Evolutionary conservation across 2,113 vertebrate genomes (phyloP), one percentile per base, ranked within the genome.

Genomic region (Upupa epops): DNA sequence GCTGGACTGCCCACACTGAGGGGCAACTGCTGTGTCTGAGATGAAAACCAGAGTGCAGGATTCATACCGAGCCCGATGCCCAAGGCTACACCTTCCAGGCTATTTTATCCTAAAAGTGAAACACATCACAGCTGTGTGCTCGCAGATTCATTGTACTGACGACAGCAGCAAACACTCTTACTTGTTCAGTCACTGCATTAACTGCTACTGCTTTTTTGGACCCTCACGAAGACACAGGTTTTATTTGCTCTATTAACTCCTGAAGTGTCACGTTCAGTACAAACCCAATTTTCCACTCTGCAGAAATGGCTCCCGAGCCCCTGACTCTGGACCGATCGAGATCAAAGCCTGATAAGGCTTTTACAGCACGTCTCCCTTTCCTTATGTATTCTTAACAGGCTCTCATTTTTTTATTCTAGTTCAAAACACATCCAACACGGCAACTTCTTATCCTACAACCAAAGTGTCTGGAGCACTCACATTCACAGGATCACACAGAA

Each of bases 161-260:
- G n/a, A 68, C 69, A 60, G 26, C 36, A 80, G 45, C 26, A 93
- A 89, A 91, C 56, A 42, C 8, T 51, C 26, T 26, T 42, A 42
- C 51, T 89, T 88, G 16, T 36, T 88, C 79, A 77, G 68, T 49
- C 69, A 81, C 8, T 77, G 34, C 91, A 88, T 69, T 81, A 90
- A 94, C 63, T 74, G 56, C 49, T 88, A 72, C 11, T 78, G 83
- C 24, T 83, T 74, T 83, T 63, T 85, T 7, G n/a, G 52, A 5
- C 3, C 58, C 17, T 54, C 11, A 69, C n/a, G 17, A 46, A 25
- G 2, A 14, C n/a, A 65, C 12, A 56, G 1, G 36, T 89, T 93
- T 93, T 61, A 51, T 78, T 86, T 86, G 80, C 65, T 92, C 49
- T 84, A 37, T 63, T 95, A 91, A 80, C 11, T 89, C 37, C 48